Percentiles rank a stretch among this genome's conserved stretches.
Evolutionary conservation across 2,888 invertebrate species (phyloP).

Genomic region (Aporophyla nigra): DNA sequence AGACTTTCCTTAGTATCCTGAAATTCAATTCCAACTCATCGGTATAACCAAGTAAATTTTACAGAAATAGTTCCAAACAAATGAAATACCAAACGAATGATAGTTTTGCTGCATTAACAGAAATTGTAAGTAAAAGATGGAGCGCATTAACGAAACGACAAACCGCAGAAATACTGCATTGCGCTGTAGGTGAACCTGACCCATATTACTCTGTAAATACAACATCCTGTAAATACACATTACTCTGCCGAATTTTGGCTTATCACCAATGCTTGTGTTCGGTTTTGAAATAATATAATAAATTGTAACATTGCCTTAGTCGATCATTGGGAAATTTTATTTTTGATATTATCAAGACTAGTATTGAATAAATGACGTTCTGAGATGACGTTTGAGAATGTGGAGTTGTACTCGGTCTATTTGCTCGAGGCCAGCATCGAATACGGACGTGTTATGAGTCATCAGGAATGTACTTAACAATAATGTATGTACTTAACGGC

Average conservation of each 20-base stretch:
- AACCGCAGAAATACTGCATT: constrained; percentile 60
- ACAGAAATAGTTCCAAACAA: constrained; percentile 33
- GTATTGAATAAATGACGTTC: no score
- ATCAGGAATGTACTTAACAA: no score
- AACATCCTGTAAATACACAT: constrained; percentile 4
- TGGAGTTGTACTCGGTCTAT: no score
- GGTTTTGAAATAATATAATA: no score
- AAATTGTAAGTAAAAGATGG: constrained; percentile 34
- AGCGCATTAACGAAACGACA: constrained; percentile 22
- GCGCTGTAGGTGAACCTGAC: constrained; percentile 33
- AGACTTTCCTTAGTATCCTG: neutral
- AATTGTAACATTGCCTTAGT: no score
- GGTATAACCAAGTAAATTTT: constrained; percentile 2
- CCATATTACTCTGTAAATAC: no score
- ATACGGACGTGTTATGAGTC: no score
- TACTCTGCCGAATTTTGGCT: neutral
- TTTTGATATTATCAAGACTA: no score
- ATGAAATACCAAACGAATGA: constrained; percentile 32
- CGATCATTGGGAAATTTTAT: no score
- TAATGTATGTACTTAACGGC: no score
- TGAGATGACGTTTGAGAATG: no score
- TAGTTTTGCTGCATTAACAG: constrained; percentile 50
- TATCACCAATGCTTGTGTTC: neutral
- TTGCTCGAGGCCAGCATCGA: no score
- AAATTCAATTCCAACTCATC: neutral